Evolutionary conservation across 2,888 invertebrate genomes (phyloP).

Genomic region (Xanthia icteritia): DNA sequence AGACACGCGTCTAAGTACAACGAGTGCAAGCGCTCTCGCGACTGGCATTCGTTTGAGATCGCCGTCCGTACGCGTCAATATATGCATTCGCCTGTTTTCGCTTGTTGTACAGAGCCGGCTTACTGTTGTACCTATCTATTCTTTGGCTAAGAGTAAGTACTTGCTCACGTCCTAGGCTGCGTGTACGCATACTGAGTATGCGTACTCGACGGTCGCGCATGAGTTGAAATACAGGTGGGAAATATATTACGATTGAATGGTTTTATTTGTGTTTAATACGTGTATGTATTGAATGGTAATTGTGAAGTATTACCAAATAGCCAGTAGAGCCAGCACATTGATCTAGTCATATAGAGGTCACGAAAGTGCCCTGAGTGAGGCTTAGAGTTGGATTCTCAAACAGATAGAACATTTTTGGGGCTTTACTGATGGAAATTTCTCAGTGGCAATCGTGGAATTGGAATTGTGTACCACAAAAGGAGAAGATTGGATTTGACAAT

Average conservation of each 20-base stretch:
- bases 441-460: too few relatives aligned
- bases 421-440: not conserved
- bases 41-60: not conserved
- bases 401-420: not conserved
- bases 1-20: not conserved
- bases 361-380: not conserved
- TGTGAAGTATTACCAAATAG: slow-evolving; percentile 6
- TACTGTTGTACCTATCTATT: slow-evolving; percentile 18
- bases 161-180: slow-evolving; percentile 51
- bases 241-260: slow-evolving; percentile 46
- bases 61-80: not conserved
- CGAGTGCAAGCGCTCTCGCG: not conserved
- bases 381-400: not conserved
- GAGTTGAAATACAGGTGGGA: slow-evolving; percentile 51
- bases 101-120: too few relatives aligned
- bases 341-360: not conserved
- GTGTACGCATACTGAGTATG: slow-evolving; percentile 59
- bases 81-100: too few relatives aligned
- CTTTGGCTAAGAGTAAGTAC: slow-evolving; percentile 10
- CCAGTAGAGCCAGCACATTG: not conserved
- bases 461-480: not conserved
- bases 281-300: slow-evolving; percentile 40
- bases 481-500: not conserved
- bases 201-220: slow-evolving; percentile 37
- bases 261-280: slow-evolving; percentile 59